Conservation (phyloP, 2,797 vertebrate species). For the Phataginus tetradactyla region DNA sequence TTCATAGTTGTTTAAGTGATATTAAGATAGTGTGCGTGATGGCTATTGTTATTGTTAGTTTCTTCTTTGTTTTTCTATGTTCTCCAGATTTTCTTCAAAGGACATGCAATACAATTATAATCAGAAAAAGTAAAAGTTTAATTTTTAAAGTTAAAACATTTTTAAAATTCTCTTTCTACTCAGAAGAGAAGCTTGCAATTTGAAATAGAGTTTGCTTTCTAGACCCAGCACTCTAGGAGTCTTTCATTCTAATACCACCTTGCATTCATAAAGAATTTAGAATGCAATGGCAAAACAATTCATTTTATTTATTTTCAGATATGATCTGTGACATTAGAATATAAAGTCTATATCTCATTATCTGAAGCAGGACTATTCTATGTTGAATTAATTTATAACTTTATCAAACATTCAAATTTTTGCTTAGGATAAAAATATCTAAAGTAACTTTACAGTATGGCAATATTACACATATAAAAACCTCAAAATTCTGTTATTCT, state of each 20-base stretch:
- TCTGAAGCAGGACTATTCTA: neutral
- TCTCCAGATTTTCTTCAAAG: conserved; percentile 25
- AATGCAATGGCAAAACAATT: neutral
- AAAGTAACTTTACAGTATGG: neutral
- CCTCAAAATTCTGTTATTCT: neutral
- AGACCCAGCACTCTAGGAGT: neutral
- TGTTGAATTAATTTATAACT: neutral
- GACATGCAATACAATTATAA: neutral
- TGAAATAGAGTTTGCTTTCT: neutral
- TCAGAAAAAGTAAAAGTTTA: neutral
- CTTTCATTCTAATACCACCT: neutral
- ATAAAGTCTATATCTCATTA: neutral
- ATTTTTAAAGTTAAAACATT: conserved; percentile 6
- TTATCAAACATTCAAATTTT: neutral
- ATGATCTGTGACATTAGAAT: neutral
- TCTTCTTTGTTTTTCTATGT: neutral
- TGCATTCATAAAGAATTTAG: neutral
- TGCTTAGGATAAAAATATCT: neutral
- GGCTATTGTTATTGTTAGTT: neutral
- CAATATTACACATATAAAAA: neutral
- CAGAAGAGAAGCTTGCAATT: neutral
- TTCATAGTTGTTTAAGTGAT: neutral
- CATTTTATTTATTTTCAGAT: neutral
- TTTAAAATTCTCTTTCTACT: neutral
- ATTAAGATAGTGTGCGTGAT: neutral